Evolutionary conservation across 2,797 vertebrate genomes (phyloP).

Genomic region (Hylomyscus alleni): DNA sequence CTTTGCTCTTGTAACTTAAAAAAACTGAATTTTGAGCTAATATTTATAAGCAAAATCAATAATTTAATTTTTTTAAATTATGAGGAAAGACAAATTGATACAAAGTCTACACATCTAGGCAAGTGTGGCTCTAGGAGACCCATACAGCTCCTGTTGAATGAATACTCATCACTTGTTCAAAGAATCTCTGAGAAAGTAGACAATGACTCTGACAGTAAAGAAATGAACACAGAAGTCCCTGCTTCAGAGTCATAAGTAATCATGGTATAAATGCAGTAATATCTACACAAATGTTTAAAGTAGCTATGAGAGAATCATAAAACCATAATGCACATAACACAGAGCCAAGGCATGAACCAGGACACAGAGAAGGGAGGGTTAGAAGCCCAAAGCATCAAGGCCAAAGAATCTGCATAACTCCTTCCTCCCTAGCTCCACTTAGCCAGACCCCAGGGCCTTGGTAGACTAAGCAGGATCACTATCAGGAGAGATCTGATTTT

Average conservation of each 20-base stretch:
- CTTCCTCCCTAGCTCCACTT: background rate
- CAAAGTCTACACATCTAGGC: conserved; percentile 35
- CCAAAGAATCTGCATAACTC: background rate
- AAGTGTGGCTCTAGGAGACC: background rate
- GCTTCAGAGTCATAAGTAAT: background rate
- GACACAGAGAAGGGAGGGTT: background rate
- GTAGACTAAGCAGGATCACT: background rate
- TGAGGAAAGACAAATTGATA: conserved; percentile 37
- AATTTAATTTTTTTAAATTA: conserved; percentile 68
- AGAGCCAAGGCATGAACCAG: background rate
- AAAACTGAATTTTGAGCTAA: conserved; percentile 22
- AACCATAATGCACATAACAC: background rate
- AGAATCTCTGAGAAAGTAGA: conserved; percentile 42
- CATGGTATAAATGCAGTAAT: background rate
- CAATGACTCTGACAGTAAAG: background rate
- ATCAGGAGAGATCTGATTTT: background rate
- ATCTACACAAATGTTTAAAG: background rate
- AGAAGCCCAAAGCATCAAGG: background rate
- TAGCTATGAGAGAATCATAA: background rate
- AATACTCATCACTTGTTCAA: conserved; percentile 24
- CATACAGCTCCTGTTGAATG: background rate
- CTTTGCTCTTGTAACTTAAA: conserved; percentile 19
- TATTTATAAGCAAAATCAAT: conserved; percentile 48
- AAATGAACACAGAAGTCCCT: background rate
- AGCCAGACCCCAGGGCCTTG: background rate